Evolutionary conservation across 2,888 invertebrate genomes (phyloP).

Genomic region (Polia nebulosa): DNA sequence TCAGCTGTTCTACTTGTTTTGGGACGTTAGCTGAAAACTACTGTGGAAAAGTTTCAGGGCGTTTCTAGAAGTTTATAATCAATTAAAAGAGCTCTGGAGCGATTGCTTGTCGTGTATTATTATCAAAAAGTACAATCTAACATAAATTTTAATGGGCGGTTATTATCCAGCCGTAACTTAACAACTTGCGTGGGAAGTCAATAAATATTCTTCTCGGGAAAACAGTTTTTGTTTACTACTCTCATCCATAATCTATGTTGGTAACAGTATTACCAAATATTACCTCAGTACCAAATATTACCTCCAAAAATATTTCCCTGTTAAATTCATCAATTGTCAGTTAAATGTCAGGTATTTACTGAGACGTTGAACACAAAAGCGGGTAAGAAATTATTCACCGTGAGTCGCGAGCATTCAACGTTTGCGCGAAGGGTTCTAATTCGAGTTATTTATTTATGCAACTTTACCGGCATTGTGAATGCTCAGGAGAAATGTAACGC

Average conservation of each 20-base stretch:
- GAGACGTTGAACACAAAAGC: constrained; percentile 71
- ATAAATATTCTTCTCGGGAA: constrained; percentile 31
- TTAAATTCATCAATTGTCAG: constrained; percentile 69
- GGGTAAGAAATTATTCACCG: constrained; percentile 75
- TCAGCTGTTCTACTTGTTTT: constrained; percentile 70
- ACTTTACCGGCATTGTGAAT: constrained; percentile 77
- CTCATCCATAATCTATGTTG: constrained; percentile 15
- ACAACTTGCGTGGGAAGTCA: constrained; percentile 28
- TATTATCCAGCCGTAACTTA: constrained; percentile 39
- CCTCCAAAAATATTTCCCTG: constrained; percentile 47
- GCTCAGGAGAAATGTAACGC: constrained; percentile 72
- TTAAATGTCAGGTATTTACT: constrained; percentile 71
- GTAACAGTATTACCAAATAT: constrained; percentile 36
- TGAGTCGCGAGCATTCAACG: constrained; percentile 72
- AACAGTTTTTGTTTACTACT: constrained; percentile 33
- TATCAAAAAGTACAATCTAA: constrained; percentile 22
- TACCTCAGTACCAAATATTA: constrained; percentile 41
- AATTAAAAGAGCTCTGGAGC: neutral
- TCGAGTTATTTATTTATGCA: constrained; percentile 85
- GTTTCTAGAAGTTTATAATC: neutral
- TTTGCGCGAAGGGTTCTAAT: constrained; percentile 81
- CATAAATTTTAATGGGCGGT: constrained; percentile 23
- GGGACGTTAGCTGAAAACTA: constrained; percentile 18
- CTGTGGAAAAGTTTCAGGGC: neutral
- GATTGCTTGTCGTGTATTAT: constrained; percentile 12